Evolutionary conservation across 2,113 vertebrate genomes (phyloP), one percentile per base, ranked within the genome.

Genomic region (Hystrix brachyura): DNA sequence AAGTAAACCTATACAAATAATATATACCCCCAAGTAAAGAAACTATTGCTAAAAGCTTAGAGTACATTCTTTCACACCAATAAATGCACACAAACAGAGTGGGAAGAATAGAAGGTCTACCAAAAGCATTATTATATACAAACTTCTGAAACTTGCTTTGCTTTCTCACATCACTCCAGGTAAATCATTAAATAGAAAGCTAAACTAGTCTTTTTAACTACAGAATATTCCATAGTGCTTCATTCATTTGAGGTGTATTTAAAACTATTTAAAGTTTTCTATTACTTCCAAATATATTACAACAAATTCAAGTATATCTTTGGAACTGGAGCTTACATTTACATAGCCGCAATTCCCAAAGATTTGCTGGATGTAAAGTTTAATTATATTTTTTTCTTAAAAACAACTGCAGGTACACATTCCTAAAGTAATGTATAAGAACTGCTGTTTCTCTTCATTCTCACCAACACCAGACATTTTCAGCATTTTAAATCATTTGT

Each of bases 281-380:
- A 11, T 80, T 51, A 90, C 32, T 43, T 67, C 43, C 25, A 92
- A 86, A 97, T 76, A 29, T 80, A 96, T 14, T 72, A 7, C 7
- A 90, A 57, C 25, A 29, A 90, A 82, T 65, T 74, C 4, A 14
- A 38, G 82, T 21, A 46, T 5, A 23, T 14, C n/a, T 95, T 90
- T 93, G n/a, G 55, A 93, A 91, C 2, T 7, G 25, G 51, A 92
- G 78, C 23, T 55, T 82, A 60, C 46, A 78, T 72, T 96, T 95
- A 93, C 85, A 82, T 84, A 95, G 46, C 57, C 85, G 32, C 83
- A n/a, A 60, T 59, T 21, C 32, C 14, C 1, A 2, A 34, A 43
- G 81, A 43, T 21, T 62, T 60, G 9, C 55, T 34, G 27, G 55
- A 34, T 55, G 25, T 27, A n/a, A 51, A 38, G 29, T 48, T 80